Conservation (phyloP, 2,797 vertebrate species). For the Enteromius treurensis region DNA sequence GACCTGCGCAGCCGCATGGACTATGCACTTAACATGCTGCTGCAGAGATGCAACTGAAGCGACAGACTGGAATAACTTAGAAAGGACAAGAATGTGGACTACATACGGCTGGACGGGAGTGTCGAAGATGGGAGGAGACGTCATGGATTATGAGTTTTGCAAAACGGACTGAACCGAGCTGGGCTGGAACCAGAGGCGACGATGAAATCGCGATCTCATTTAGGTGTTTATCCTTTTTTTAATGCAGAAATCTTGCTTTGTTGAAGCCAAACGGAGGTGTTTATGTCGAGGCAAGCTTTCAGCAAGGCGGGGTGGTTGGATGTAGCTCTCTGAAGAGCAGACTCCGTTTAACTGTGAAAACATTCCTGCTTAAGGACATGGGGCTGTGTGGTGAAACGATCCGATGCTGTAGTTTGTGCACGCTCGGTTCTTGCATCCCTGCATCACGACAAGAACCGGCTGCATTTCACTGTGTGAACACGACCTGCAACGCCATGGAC, state of each 20-base stretch:
- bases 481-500: constrained; percentile 49
- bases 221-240: constrained; percentile 17
- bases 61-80: not conserved
- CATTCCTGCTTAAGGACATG: constrained; percentile 49
- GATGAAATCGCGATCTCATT: constrained; percentile 39
- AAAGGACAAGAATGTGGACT: constrained; percentile 27
- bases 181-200: constrained; percentile 61
- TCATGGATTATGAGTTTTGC: constrained; percentile 50
- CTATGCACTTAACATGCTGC: constrained; percentile 88
- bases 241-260: constrained; percentile 55
- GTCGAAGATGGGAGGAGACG: constrained; percentile 13
- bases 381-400: constrained; percentile 28
- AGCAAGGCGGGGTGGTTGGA: constrained; percentile 50
- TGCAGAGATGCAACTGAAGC: constrained; percentile 83
- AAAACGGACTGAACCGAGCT: constrained; percentile 53
- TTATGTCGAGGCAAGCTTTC: constrained; percentile 40
- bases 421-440: not conserved
- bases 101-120: constrained; percentile 18
- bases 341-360: constrained; percentile 61
- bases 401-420: constrained; percentile 37
- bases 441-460: constrained; percentile 10
- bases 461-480: constrained; percentile 47
- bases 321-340: constrained; percentile 62
- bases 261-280: constrained; percentile 48
- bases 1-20: constrained; percentile 85